Evolutionary conservation across 2,797 vertebrate species (phyloP).

Genomic region (Myotis planiceps): DNA sequence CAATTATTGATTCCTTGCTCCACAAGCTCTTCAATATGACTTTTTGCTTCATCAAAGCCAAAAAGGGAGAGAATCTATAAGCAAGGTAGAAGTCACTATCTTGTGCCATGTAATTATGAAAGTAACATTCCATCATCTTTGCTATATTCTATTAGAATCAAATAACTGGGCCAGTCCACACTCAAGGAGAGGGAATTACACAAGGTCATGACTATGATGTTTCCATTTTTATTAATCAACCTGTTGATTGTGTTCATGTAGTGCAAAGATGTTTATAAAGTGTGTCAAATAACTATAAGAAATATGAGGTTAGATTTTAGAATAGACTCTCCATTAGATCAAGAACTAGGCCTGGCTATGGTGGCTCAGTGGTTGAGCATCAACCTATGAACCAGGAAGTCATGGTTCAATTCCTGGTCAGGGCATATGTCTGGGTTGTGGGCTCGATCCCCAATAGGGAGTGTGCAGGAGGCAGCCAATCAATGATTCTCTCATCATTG

Average conservation of each 20-base stretch:
- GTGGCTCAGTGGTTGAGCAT: no score
- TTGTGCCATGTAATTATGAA: neutral
- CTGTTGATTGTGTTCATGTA: neutral
- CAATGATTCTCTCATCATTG: no score
- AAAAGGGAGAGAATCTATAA: neutral
- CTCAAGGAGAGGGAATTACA: fast-evolving
- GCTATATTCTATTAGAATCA: neutral
- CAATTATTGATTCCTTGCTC: neutral
- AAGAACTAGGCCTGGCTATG: neutral
- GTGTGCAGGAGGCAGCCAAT: no score
- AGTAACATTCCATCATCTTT: neutral
- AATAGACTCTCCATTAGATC: neutral
- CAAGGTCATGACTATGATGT: no score
- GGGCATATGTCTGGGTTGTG: no score
- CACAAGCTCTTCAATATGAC: neutral
- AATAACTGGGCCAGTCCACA: neutral
- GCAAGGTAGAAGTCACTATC: neutral
- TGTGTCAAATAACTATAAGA: neutral
- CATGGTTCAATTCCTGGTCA: no score
- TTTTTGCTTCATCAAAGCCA: neutral
- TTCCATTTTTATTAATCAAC: neutral
- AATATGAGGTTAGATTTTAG: neutral
- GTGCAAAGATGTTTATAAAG: neutral
- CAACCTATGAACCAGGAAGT: no score
- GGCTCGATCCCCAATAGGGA: no score